Percentiles rank a stretch among this genome's conserved stretches.
phyloP scores from a whole-genome alignment of 2,888 invertebrate species.

The Stictocephala bisonia region DNA sequence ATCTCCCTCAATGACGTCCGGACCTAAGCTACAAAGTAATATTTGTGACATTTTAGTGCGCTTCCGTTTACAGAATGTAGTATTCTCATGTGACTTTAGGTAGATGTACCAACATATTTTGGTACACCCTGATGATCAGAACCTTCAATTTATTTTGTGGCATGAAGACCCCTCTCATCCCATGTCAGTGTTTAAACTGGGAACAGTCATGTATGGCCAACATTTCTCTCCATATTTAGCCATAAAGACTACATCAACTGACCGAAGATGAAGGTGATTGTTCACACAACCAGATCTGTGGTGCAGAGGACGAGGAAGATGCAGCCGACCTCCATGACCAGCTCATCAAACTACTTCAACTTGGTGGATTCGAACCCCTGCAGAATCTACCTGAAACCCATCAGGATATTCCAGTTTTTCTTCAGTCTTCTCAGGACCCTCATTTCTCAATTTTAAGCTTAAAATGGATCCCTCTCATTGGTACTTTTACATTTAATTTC shows the following conservation, averaged over 20 bases:
- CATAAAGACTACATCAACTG: no score
- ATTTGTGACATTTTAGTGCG: conserved; percentile 16
- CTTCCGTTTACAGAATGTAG: conserved; percentile 5
- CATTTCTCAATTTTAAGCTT: not conserved
- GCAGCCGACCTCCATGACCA: not conserved
- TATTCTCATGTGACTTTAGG: conserved; percentile 31
- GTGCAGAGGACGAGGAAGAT: conserved; percentile 1
- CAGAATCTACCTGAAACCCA: not conserved
- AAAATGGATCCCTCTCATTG: conserved; percentile 18
- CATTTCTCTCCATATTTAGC: conserved; percentile 4
- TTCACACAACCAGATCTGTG: not conserved
- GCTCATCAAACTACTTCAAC: conserved; percentile 5
- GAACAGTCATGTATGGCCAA: not conserved
- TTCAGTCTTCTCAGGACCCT: not conserved
- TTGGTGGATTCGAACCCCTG: conserved; percentile 10
- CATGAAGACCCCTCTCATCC: not conserved
- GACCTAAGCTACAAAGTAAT: conserved; percentile 5
- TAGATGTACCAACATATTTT: conserved; percentile 3
- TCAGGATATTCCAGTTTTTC: conserved; percentile 8
- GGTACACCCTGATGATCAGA: conserved; percentile 1
- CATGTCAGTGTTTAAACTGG: not conserved
- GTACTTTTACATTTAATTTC: not conserved
- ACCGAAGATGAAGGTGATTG: not conserved
- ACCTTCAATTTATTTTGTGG: conserved; percentile 10
- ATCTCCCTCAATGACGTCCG: not conserved